phyloP scores from a whole-genome alignment of 2,888 invertebrate species.

The Tortricodes alternella region DNA sequence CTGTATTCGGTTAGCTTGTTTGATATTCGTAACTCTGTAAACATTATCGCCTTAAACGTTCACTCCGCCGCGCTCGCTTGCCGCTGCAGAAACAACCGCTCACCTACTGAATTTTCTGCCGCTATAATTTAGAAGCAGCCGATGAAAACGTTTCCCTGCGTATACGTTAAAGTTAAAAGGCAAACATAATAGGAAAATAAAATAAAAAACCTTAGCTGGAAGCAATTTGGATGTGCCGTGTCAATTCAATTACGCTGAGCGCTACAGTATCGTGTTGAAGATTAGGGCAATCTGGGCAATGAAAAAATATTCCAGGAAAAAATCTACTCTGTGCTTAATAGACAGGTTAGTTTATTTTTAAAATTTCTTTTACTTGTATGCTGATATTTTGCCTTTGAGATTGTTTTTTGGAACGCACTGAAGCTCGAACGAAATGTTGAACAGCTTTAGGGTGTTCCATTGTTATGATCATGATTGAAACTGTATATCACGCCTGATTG shows the following conservation, averaged over 20 bases:
- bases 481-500: no score
- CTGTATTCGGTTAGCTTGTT: slow-evolving; percentile 33
- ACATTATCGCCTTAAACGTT: slow-evolving; percentile 46
- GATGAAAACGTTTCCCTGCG: slow-evolving; percentile 19
- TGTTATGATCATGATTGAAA: no score
- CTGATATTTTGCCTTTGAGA: neutral
- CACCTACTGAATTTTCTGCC: slow-evolving; percentile 11
- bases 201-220: slow-evolving; percentile 51
- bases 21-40: slow-evolving; percentile 38
- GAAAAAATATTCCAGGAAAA: slow-evolving; percentile 64
- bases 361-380: slow-evolving; percentile 1
- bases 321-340: slow-evolving; percentile 52
- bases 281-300: slow-evolving; percentile 66
- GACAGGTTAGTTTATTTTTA: slow-evolving; percentile 52
- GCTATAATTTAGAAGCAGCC: slow-evolving; percentile 17
- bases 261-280: slow-evolving; percentile 50
- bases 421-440: no score
- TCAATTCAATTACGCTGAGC: slow-evolving; percentile 57
- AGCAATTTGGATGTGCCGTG: slow-evolving; percentile 58
- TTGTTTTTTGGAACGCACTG: neutral
- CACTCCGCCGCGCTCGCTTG: slow-evolving; percentile 35
- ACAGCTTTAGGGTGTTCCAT: no score
- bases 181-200: slow-evolving; percentile 47
- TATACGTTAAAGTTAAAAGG: slow-evolving; percentile 29
- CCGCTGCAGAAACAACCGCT: neutral